Evolutionary conservation across 2,888 invertebrate species (phyloP).

Genomic region (Synanthedon tipuliformis): DNA sequence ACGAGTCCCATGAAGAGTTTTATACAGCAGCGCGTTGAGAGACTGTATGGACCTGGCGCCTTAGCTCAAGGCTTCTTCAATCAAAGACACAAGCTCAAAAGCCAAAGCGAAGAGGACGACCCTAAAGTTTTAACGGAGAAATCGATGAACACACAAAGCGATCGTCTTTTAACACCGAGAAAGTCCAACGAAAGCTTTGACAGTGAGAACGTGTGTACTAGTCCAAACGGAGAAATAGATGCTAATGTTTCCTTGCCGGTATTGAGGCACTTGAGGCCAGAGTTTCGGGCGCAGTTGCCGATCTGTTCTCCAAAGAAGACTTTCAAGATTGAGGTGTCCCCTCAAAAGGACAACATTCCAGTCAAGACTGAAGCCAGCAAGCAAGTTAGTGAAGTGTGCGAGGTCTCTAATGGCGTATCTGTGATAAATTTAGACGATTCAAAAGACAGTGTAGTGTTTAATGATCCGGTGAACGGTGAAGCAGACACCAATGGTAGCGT

Average conservation of each 20-base stretch:
- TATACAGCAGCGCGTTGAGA: constrained; percentile 89
- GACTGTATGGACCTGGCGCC: constrained; percentile 89
- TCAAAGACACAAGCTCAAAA: constrained; percentile 64
- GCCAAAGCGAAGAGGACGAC: constrained; percentile 49
- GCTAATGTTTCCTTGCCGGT: constrained; percentile 74
- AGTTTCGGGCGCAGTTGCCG: constrained; percentile 86
- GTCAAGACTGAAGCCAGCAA: constrained; percentile 29
- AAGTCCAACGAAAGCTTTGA: constrained; percentile 34
- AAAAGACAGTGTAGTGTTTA: constrained; percentile 14
- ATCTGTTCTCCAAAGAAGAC: constrained; percentile 73
- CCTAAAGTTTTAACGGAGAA: constrained; percentile 50
- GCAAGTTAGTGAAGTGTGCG: constrained; percentile 20
- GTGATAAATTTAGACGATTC: constrained; percentile 50
- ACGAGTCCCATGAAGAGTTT: constrained; percentile 77
- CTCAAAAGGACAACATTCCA: constrained; percentile 50
- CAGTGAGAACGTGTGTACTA: constrained; percentile 27
- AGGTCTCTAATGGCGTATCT: constrained; percentile 37
- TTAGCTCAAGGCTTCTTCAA: constrained; percentile 87
- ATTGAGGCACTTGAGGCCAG: constrained; percentile 83
- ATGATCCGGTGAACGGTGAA: constrained; percentile 21
- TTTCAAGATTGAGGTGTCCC: constrained; percentile 40
- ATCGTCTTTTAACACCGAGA: constrained; percentile 33
- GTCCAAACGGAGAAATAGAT: constrained; percentile 37
- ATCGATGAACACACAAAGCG: constrained; percentile 44
- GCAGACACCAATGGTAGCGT: constrained; percentile 25